Percentiles rank a stretch among this genome's conserved stretches.
Evolutionary conservation across 2,888 invertebrate species (phyloP).

Genomic region (Antheraea assamensis): DNA sequence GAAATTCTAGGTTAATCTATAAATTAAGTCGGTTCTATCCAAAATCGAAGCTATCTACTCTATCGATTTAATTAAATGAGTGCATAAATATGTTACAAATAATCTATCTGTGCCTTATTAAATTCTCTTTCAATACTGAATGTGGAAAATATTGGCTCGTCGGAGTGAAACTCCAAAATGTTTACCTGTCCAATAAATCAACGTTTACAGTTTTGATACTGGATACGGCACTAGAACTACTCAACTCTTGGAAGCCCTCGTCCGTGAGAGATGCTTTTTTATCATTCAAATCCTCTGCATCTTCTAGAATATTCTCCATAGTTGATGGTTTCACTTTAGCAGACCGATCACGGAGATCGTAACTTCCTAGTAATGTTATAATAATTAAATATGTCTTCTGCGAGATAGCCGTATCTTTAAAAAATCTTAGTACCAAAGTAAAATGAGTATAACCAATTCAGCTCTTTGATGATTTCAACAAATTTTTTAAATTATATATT

Average conservation of each 20-base stretch:
- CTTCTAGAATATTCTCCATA: constrained; percentile 63
- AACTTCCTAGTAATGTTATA: constrained; percentile 54
- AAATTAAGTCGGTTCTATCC: no score
- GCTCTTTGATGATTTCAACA: no score
- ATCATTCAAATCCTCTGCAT: constrained; percentile 44
- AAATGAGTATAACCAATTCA: no score
- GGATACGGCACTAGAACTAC: constrained; percentile 58
- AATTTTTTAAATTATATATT: no score
- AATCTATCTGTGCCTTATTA: not conserved
- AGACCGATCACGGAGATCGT: constrained; percentile 66
- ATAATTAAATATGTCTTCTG: no score
- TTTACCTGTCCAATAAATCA: constrained; percentile 60
- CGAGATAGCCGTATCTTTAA: no score
- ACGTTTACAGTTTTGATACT: constrained; percentile 59
- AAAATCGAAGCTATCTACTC: not conserved
- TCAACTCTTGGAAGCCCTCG: constrained; percentile 75
- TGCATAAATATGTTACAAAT: not conserved
- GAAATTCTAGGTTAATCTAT: no score
- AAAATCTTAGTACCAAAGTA: no score
- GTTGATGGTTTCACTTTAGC: constrained; percentile 47
- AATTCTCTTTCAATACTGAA: not conserved
- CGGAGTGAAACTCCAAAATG: not conserved
- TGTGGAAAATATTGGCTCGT: not conserved
- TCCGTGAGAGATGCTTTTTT: constrained; percentile 63
- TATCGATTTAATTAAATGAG: no score